These are phyloP conservation scores for Apantesis nais DNA, from an alignment of 2,888 invertebrate genomes.

Conservation along the genomic window DNA sequence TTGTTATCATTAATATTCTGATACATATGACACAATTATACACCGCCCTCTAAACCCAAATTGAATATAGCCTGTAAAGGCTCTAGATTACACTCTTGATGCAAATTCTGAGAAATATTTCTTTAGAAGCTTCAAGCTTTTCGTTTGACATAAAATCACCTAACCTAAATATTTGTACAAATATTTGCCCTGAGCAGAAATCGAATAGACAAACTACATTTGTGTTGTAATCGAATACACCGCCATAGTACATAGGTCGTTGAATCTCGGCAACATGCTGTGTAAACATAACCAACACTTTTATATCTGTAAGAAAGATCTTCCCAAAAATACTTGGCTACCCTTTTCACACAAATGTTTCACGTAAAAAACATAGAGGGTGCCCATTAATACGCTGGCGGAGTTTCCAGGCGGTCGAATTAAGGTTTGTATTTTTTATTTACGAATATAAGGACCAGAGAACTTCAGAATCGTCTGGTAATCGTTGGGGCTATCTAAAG, in stretches of 20 bases:
- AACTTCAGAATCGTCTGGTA: constrained; percentile 49
- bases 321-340: constrained; percentile 21
- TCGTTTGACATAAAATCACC: not conserved
- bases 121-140: not conserved
- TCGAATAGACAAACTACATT: not conserved
- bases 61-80: not conserved
- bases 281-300: not conserved
- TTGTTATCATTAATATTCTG: not conserved
- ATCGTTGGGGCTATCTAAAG: constrained; percentile 51
- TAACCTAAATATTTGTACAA: not conserved
- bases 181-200: not conserved
- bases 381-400: constrained; percentile 37
- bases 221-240: not conserved
- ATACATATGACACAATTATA: not conserved
- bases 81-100: too few species aligned
- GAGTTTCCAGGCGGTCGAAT: constrained; percentile 41
- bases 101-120: too few species aligned
- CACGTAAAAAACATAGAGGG: constrained; percentile 40
- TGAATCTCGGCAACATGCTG: not conserved
- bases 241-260: not conserved
- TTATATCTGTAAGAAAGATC: not conserved
- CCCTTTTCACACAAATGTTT: constrained; percentile 39
- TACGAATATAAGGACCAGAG: constrained; percentile 36
- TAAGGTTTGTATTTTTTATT: constrained; percentile 47
- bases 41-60: not conserved